phyloP scores from a whole-genome alignment of 1,140 invertebrate genomes.

The Drosophila dunni region DNA sequence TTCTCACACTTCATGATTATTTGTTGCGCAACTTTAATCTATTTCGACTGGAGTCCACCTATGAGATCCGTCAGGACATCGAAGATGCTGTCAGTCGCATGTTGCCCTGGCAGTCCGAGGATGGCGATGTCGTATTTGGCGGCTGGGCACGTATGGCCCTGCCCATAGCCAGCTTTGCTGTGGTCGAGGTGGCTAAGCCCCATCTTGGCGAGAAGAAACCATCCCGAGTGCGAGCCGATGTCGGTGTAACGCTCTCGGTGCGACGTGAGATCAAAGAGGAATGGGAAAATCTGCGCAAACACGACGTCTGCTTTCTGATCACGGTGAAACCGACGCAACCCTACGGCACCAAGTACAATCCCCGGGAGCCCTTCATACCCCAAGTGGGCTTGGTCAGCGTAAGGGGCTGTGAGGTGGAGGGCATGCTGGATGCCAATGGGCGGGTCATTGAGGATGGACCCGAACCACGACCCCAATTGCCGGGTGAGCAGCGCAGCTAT shows the following conservation, averaged over 20 bases:
- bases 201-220: conserved; percentile 97
- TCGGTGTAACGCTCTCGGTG: conserved; percentile 96
- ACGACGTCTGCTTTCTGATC: conserved; percentile 98
- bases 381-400: conserved; percentile 97
- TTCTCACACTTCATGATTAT: conserved; percentile 99
- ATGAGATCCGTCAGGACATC: conserved; percentile 99
- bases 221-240: conserved; percentile 96
- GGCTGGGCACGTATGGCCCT: conserved; percentile 99
- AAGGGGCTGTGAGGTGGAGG: conserved; percentile 99
- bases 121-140: conserved; percentile 94
- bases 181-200: conserved; percentile 97
- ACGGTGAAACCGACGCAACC: conserved; percentile 93
- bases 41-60: conserved; percentile 98
- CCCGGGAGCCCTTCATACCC: conserved; percentile 92
- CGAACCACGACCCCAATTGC: conserved; percentile 93
- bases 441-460: conserved; percentile 98
- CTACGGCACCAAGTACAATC: conserved; percentile 93
- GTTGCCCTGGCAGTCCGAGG: conserved; percentile 96
- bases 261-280: conserved; percentile 96
- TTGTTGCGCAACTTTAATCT: conserved; percentile 98
- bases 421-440: conserved; percentile 98
- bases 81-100: conserved; percentile 97
- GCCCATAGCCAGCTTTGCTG: conserved; percentile 95
- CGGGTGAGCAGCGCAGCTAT: conserved; percentile 96
- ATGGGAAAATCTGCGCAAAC: conserved; percentile 98